These are phyloP conservation scores for Halichoerus grypus DNA, from an alignment of 2,113 vertebrate genomes.

Conservation along the genomic window DNA sequence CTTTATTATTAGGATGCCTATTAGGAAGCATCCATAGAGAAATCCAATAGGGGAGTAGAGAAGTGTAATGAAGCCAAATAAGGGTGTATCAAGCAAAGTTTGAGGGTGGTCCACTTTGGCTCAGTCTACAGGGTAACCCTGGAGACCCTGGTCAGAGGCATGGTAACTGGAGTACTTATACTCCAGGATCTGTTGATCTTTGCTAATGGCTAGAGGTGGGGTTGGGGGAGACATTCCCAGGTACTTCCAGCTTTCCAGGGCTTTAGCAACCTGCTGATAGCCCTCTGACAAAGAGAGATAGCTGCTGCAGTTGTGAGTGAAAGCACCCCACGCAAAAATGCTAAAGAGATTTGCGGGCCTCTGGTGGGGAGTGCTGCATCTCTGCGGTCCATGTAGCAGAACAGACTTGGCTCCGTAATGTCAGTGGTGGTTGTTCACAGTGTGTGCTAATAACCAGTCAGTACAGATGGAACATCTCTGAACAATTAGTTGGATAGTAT, in stretches of 20 bases:
- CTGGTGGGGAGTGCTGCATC: not conserved
- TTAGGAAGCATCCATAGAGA: not conserved
- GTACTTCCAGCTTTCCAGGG: not conserved
- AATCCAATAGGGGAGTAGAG: not conserved
- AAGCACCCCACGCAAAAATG: not conserved
- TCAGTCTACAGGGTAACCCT: not conserved
- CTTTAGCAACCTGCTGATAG: not conserved
- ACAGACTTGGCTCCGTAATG: not conserved
- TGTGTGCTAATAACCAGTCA: not conserved
- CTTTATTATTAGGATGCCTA: not conserved
- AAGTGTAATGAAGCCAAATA: not conserved
- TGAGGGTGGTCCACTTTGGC: not conserved
- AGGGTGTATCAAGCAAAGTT: not conserved
- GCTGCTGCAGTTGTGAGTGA: not conserved
- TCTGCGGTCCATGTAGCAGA: not conserved
- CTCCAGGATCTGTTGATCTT: not conserved
- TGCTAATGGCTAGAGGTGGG: not conserved
- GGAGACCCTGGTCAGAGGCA: not conserved
- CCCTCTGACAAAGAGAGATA: not conserved
- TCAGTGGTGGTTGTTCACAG: not conserved
- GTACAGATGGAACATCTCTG: conserved; percentile 56
- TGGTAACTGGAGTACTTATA: not conserved
- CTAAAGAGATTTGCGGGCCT: not conserved
- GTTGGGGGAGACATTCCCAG: not conserved
- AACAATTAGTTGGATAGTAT: conserved; percentile 16